A percentile compares a stretch with the other conserved stretches of the same genome.
phyloP scores from a whole-genome alignment of 1,140 invertebrate genomes.

The Caenorhabditis latens region DNA sequence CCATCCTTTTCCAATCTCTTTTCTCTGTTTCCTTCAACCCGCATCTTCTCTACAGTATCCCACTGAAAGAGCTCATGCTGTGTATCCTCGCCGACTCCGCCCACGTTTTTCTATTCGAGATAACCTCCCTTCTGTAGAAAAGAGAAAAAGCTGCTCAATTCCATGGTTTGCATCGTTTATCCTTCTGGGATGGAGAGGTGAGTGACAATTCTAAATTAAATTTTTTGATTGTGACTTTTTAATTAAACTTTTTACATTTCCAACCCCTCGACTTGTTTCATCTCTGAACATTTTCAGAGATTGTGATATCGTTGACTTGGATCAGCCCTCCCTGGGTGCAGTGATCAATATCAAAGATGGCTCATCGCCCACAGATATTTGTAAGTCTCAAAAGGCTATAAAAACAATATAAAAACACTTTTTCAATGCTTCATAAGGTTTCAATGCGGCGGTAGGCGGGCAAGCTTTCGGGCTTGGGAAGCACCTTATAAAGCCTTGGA shows the following conservation, averaged over 20 bases:
- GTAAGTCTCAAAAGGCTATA: not conserved
- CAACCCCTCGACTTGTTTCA: no score
- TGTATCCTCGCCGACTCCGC: not conserved
- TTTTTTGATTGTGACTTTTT: not conserved
- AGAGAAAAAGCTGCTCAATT: not conserved
- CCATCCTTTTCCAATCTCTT: not conserved
- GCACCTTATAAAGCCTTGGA: conserved; percentile 2
- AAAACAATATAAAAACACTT: conserved; percentile 10
- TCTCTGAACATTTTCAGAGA: not conserved
- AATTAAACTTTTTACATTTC: not conserved
- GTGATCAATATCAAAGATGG: conserved; percentile 45
- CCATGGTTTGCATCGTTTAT: conserved; percentile 40
- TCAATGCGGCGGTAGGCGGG: not conserved
- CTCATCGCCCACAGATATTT: conserved; percentile 40
- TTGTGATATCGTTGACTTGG: conserved; percentile 41
- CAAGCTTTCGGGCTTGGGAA: not conserved
- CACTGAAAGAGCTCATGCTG: conserved; percentile 7
- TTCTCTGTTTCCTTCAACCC: not conserved
- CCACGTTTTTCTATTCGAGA: conserved; percentile 9
- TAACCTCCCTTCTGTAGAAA: conserved; percentile 23
- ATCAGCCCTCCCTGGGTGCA: conserved; percentile 22
- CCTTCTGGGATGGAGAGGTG: conserved; percentile 35
- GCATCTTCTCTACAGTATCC: conserved; percentile 3
- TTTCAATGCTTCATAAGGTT: conserved; percentile 29
- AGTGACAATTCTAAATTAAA: conserved; percentile 45